Evolutionary conservation across 2,888 invertebrate species (phyloP), one percentile per base, ranked within the genome.

Genomic region (Euplagia quadripunctaria): DNA sequence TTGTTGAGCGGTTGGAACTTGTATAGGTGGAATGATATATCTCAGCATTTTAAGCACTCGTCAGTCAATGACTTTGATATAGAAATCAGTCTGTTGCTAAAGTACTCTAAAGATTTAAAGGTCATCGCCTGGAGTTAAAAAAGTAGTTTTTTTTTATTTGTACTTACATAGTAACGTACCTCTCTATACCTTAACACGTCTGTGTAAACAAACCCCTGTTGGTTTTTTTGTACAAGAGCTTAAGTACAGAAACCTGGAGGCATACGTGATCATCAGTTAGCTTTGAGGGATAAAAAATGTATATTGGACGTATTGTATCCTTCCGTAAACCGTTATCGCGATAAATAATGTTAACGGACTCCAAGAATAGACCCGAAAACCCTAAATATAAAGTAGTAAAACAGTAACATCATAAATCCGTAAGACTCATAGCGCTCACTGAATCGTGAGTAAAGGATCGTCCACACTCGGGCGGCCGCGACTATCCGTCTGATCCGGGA

Each of bases 381-480:
- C 49, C 69, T 1, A 16, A 51, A 52, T 79, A 78, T 78, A 76
- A 78, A 82, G 75, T 73, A 79, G 81, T 77, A 74, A 77, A 77
- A 70, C 68, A 79, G 58, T 70, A 70, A 85, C 82, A 78, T 84
- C 86, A 85, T 83, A 90, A 91, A 92, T 90, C 90, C 90, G 80
- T 87, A 87, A 91, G 87, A 90, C 82, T 91, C 92, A 91, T 91
- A 91, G 89, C 77, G 89, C 76, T 88, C 94, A 92, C 87, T 89
- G 92, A 88, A 75, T 91, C 92, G 94, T 91, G 92, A 94, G 92
- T 93, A 95, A 94, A 84, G 94, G 92, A 94, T 94, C 89, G 91
- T 88, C 86, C 87, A 91, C 94, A 94, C 93, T 92, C 81, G 91
- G 92, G 89, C 89, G 92, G 84, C 78, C 85, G 86, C 90, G 82